Evolutionary conservation across 2,888 invertebrate species (phyloP), one percentile per base, ranked within the genome.

Genomic region (Hyppa rectilinea): DNA sequence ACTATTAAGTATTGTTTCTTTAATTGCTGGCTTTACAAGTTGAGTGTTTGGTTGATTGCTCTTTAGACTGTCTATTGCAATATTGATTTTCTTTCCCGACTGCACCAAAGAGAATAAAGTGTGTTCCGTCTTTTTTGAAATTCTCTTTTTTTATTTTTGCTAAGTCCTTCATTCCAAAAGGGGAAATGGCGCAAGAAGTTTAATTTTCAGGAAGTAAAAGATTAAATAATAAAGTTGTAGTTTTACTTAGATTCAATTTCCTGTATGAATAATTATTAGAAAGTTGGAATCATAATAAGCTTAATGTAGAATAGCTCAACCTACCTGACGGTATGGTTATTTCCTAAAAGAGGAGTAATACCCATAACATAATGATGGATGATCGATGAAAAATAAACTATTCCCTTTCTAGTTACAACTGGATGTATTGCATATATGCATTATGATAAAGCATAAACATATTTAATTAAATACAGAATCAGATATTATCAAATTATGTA

Each of bases 261-360:
- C 29, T 34, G 4, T 47, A 43, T 55, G 20, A 12, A 62, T 69
- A 26, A 31, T 60, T 17, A 59, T 56, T 69, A 47, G 47, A 77
- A 58, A 77, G 61, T 26, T 58, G 31, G 14, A 45, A 47, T 23
- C 4, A 14, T 31, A 26, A 74, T 26, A 26, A 50, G 50, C n/a
- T 56, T 23, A 52, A 59, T 52, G 20, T 58, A 31, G 45, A 58
- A 50, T 34, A 58, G 45, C 34, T 75, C 38, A 45, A 29, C 12
- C 38, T 52, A 29, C 12, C 23, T 20, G 17, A 31, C 23, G 12
- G 43, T 23, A 50, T 38, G 36, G 17, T 38, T 14, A 31, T 47
- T 56, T 23, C 38, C 17, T 36, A 64, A 17, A 17, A 38, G 9
- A 65, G 49, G 58, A 71, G 20, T 12, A 38, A 38, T 12, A 23